phyloP scores from a whole-genome alignment of 2,113 vertebrate genomes.

The Motacilla tschutschensis region DNA sequence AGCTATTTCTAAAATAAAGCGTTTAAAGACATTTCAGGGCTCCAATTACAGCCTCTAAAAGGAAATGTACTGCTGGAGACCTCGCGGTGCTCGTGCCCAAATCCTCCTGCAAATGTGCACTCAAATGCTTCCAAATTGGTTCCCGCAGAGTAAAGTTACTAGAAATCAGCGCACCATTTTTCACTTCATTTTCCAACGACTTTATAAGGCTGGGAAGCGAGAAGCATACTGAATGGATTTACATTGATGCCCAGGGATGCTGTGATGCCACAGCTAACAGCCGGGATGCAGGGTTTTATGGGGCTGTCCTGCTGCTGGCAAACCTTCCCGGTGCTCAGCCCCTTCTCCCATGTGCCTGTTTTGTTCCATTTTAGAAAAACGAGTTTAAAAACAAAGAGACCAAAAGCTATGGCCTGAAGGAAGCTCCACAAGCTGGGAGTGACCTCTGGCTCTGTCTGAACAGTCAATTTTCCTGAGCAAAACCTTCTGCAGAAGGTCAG shows the following conservation, averaged over 20 bases:
- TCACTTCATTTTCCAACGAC: not conserved
- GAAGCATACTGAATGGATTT: conserved; percentile 49
- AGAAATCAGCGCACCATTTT: conserved; percentile 28
- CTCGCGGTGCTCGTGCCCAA: not conserved
- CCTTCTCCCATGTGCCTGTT: not conserved
- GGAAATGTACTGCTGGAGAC: conserved; percentile 34
- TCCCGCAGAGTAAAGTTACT: conserved; percentile 16
- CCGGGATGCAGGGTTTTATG: not conserved
- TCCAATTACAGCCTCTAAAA: conserved; percentile 43
- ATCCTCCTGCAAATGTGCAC: conserved; percentile 33
- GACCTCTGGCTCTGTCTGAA: not conserved
- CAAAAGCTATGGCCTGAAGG: not conserved
- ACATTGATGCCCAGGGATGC: not conserved
- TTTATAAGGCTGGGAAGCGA: not conserved
- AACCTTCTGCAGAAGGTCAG: not conserved
- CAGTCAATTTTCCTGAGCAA: not conserved
- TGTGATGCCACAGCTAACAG: conserved; percentile 8
- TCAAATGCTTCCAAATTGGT: conserved; percentile 22
- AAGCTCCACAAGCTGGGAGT: not conserved
- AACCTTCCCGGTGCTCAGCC: conserved; percentile 19
- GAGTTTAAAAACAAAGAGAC: not conserved
- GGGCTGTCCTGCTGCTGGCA: conserved; percentile 26
- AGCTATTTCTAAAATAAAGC: conserved; percentile 43
- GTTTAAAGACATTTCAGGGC: conserved; percentile 46
- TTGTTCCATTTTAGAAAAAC: conserved; percentile 34